Evolutionary conservation across 2,888 invertebrate species (phyloP), one percentile per base, ranked within the genome.

Genomic region (Drosophila pseudotalamancana): DNA sequence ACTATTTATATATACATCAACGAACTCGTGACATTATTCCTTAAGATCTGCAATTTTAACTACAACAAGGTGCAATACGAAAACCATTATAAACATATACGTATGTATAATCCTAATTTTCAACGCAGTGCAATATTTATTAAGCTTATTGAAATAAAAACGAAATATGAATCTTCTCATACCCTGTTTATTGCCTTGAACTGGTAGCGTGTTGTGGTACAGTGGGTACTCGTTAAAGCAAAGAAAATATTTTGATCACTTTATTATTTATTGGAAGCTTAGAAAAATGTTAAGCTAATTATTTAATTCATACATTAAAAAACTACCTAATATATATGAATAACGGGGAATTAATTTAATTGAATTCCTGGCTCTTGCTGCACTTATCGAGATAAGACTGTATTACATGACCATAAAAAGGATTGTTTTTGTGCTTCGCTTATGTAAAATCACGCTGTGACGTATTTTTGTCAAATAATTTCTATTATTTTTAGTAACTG

Each of bases 81-180:
- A 64, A 48, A 87, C 65, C 76, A 78, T 34, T 34, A 25, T 48
- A 56, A 56, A 42, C 23, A 42, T 16, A 34, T 23, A 23, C 6
- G 12, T 32, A 46, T 18, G 21, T 1, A 29, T 27, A 29, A 50
- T 42, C 62, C 50, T 59, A 56, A 57, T 43, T 68, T 59, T 51
- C 61, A 82, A 72, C 54, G 53, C 64, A 73, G 82, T 82, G 82
- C 82, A 82, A 82, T 82, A 87, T 80, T 73, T 78, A 57, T 51
- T 74, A 77, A 59, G 67, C 62, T 46, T 61, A 42, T 56, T 35
- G 45, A 63, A 81, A 81, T 81, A 77, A 81, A 66, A 14, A 14
- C 39, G 48, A 71, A 61, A 19, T 64, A 55, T 59, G 32, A 19
- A 14, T 8, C 35, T n/a, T 40, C 18, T 0, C 1, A 16, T 6